These are phyloP conservation scores for Oncorhynchus clarkii DNA, from an alignment of 2,113 vertebrate species.

Conservation along the genomic window DNA sequence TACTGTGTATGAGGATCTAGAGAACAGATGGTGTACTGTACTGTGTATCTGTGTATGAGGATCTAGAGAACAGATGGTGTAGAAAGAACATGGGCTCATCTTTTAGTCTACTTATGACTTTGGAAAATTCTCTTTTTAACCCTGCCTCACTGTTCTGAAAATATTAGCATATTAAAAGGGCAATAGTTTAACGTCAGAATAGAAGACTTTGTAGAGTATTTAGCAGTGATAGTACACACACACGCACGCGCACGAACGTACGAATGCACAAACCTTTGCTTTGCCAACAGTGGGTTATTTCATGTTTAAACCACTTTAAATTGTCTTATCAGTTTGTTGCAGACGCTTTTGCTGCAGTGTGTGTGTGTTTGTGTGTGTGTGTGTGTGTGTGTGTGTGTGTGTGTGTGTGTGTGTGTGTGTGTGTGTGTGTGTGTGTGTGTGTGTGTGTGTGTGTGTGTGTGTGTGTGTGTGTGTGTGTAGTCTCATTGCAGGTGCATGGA, in stretches of 20 bases:
- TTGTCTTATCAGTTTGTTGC: constrained; percentile 56
- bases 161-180: constrained; percentile 2
- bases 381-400: background rate
- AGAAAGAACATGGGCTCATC: too few species aligned
- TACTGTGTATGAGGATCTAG: too few species aligned
- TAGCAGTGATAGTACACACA: background rate
- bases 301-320: constrained; percentile 40
- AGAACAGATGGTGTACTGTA: too few species aligned
- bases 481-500: background rate
- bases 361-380: constrained; percentile 16
- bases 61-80: too few species aligned
- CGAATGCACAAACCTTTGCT: background rate
- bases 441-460: constrained; percentile 29
- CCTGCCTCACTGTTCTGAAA: too few species aligned
- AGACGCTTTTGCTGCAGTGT: constrained; percentile 48
- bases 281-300: constrained; percentile 32
- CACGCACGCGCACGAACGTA: too few species aligned
- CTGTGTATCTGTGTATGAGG: too few species aligned
- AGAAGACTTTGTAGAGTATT: constrained; percentile 22
- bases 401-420: too few species aligned
- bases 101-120: too few species aligned
- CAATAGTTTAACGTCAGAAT: constrained; percentile 36
- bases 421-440: too few species aligned
- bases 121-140: too few species aligned
- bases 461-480: background rate